Evolutionary conservation across 2,113 vertebrate species (phyloP).

Genomic region (Chiloscyllium plagiosum): DNA sequence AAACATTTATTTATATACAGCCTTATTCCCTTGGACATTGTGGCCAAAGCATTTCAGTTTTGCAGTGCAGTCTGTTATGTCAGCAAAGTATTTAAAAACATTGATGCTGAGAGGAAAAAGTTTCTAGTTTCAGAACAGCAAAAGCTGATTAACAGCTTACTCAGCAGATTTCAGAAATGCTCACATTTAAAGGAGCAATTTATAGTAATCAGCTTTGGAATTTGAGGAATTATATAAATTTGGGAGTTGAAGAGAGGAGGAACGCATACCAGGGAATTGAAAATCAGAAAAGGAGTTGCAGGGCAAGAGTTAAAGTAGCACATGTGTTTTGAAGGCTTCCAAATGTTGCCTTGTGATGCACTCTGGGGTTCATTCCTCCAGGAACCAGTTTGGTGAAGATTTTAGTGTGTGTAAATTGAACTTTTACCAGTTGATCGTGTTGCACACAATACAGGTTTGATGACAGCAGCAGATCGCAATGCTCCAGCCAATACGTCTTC

Average conservation of each 20-base stretch:
- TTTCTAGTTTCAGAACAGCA: background rate
- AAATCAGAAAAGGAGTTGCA: background rate
- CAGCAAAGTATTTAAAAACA: background rate
- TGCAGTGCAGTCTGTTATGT: background rate
- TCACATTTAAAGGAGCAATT: background rate
- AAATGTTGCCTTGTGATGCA: background rate
- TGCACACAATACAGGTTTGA: too few relatives aligned
- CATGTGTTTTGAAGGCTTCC: background rate
- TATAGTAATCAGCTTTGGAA: slow-evolving; percentile 21
- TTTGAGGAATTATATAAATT: background rate
- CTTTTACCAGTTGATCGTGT: background rate
- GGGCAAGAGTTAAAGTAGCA: background rate
- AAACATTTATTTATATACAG: background rate
- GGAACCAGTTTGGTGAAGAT: background rate
- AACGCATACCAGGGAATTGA: background rate
- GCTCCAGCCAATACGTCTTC: too few relatives aligned
- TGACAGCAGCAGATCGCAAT: too few relatives aligned
- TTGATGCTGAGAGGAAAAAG: background rate
- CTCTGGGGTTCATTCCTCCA: background rate
- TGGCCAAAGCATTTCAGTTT: background rate
- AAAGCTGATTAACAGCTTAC: background rate
- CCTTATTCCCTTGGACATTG: background rate
- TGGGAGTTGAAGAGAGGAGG: background rate
- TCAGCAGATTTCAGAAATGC: slow-evolving; percentile 10
- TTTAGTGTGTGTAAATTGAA: background rate